Evolutionary conservation across 2,113 vertebrate genomes (phyloP).

Genomic region (Myanophis thanlyinensis): DNA sequence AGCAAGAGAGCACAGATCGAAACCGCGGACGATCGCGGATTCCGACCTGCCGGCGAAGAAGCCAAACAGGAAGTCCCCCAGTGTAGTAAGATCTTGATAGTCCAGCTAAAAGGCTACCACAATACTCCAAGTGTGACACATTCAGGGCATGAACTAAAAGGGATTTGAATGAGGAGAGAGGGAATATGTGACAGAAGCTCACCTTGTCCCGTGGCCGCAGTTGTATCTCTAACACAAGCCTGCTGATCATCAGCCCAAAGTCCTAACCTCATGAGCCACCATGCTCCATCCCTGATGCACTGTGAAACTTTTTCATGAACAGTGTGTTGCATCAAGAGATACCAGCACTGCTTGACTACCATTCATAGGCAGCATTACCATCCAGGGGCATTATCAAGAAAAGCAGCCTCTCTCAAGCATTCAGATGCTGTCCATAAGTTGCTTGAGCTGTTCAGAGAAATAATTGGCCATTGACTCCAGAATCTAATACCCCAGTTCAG

Average conservation of each 20-base stretch:
- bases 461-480: neutral
- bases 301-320: neutral
- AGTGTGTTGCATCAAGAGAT: neutral
- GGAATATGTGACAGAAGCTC: neutral
- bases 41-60: no score
- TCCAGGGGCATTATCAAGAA: neutral
- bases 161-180: neutral
- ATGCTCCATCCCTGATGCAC: neutral
- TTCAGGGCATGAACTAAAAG: neutral
- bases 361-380: neutral
- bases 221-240: neutral
- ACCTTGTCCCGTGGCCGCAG: neutral
- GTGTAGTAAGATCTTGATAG: neutral
- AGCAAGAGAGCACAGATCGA: no score
- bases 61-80: no score
- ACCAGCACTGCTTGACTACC: neutral
- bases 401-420: neutral
- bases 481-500: neutral
- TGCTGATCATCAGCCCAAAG: neutral
- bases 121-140: neutral
- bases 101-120: neutral
- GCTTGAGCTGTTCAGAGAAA: neutral
- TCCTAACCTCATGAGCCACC: neutral
- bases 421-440: neutral
- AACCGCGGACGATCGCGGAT: no score